Evolutionary conservation across 2,888 invertebrate species (phyloP).

Genomic region (Cataglyphis cursor): DNA sequence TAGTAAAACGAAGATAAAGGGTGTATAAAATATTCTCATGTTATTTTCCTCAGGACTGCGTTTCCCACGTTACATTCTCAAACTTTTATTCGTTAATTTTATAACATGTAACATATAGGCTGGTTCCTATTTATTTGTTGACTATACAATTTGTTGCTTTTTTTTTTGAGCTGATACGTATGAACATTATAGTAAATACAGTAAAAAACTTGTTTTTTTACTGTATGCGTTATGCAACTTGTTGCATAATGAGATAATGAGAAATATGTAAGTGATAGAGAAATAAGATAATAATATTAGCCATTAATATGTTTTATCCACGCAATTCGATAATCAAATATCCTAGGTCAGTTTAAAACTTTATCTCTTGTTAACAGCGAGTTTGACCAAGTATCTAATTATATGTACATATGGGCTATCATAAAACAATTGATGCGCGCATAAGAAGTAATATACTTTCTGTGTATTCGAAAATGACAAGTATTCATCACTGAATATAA

Average conservation of each 20-base stretch:
- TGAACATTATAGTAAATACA: slow-evolving; percentile 36
- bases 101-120: slow-evolving; percentile 68
- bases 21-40: slow-evolving; percentile 12
- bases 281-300: slow-evolving; percentile 48
- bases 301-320: slow-evolving; percentile 10
- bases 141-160: slow-evolving; percentile 51
- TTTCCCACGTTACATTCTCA: slow-evolving; percentile 12
- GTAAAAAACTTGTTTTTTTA: too few relatives aligned
- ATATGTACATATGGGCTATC: slow-evolving; percentile 56
- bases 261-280: slow-evolving; percentile 43
- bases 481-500: slow-evolving; percentile 47
- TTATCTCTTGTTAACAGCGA: slow-evolving; percentile 58
- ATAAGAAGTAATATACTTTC: slow-evolving; percentile 51
- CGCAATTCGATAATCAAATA: slow-evolving; percentile 69
- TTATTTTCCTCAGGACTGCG: slow-evolving; percentile 37
- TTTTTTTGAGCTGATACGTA: slow-evolving; percentile 44
- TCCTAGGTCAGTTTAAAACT: slow-evolving; percentile 59
- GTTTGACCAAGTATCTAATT: slow-evolving; percentile 51
- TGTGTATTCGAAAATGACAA: slow-evolving; percentile 36
- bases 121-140: slow-evolving; percentile 80
- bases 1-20: neutral
- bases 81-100: slow-evolving; percentile 20
- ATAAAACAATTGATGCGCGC: slow-evolving; percentile 51
- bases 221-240: too few relatives aligned
- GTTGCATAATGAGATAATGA: neutral